A percentile compares a stretch with the other conserved stretches of the same genome.
Conservation (phyloP, 1,140 invertebrate species). For the Dreissena polymorpha region DNA sequence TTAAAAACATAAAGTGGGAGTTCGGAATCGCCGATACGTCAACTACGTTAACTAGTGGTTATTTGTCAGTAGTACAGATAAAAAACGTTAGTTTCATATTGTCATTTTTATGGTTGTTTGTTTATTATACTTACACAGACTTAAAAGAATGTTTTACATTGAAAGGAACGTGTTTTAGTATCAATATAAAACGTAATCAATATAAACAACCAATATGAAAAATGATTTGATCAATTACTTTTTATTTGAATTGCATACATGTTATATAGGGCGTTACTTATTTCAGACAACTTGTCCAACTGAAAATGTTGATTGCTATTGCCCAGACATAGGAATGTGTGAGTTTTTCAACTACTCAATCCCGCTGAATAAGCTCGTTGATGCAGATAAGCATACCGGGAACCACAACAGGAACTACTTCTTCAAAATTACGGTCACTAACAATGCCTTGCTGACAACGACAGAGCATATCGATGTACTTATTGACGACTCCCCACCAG, state of each 20-base stretch:
- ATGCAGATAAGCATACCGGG: slow-evolving; percentile 43
- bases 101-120: not conserved
- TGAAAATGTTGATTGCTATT: slow-evolving; percentile 39
- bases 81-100: not conserved
- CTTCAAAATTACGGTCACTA: slow-evolving; percentile 54
- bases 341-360: slow-evolving; percentile 41
- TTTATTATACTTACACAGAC: not conserved
- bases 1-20: slow-evolving; percentile 48
- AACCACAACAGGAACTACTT: slow-evolving; percentile 62
- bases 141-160: not conserved
- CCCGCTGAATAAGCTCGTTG: slow-evolving; percentile 54
- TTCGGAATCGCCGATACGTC: slow-evolving; percentile 25
- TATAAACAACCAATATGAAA: not conserved
- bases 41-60: not conserved
- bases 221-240: not conserved
- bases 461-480: slow-evolving; percentile 42
- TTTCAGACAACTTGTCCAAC: not conserved
- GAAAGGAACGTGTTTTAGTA: not conserved
- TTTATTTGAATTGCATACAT: too few species aligned
- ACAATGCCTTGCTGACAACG: slow-evolving; percentile 50
- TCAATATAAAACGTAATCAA: too few species aligned
- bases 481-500: slow-evolving; percentile 61
- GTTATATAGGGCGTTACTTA: too few species aligned
- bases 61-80: not conserved
- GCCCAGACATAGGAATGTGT: slow-evolving; percentile 55